Evolutionary conservation across 2,888 invertebrate species (phyloP).

Genomic region (Heliconius erato): DNA sequence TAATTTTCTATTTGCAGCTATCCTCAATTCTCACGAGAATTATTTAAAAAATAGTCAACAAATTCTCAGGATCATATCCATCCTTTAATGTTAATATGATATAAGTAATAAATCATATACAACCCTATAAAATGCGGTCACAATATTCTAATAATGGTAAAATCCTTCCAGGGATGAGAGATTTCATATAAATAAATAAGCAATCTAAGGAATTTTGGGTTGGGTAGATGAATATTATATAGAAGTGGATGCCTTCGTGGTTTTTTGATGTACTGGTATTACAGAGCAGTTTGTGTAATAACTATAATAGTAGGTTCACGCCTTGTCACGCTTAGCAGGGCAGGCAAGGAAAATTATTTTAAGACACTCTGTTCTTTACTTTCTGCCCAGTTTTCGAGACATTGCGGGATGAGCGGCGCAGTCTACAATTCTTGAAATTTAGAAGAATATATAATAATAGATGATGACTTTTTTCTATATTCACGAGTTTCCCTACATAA

Average conservation of each 20-base stretch:
- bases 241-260: neutral
- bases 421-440: too few species aligned
- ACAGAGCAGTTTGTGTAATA: neutral
- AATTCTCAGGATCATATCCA: too few species aligned
- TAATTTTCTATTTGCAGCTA: too few species aligned
- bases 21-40: too few species aligned
- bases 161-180: neutral
- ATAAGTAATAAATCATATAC: neutral
- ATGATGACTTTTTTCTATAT: too few species aligned
- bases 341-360: neutral
- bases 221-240: neutral
- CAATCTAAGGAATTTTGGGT: neutral
- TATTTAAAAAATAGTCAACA: too few species aligned
- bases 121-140: neutral
- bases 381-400: neutral
- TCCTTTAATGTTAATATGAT: neutral
- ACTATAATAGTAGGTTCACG: neutral
- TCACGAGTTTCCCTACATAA: too few species aligned
- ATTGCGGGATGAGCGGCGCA: neutral
- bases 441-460: too few species aligned
- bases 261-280: too few species aligned
- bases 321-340: neutral
- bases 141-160: constrained; percentile 18
- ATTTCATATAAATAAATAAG: neutral
- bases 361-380: neutral